phyloP scores from a whole-genome alignment of 2,797 vertebrate genomes.

The Betta splendens region DNA sequence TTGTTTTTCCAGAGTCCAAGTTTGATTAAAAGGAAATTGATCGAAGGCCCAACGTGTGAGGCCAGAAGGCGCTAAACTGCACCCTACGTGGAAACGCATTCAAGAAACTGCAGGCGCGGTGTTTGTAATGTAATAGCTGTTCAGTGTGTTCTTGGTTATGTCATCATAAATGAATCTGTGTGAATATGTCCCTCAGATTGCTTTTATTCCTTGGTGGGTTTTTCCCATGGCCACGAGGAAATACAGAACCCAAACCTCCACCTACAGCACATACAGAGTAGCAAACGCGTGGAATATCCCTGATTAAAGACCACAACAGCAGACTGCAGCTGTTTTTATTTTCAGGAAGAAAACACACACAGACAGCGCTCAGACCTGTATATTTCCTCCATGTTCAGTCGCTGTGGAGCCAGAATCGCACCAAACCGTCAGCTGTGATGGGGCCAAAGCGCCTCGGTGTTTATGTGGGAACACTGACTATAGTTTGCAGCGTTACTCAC shows the following conservation, averaged over 20 bases:
- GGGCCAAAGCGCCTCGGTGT: conserved; percentile 5
- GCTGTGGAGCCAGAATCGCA: conserved; percentile 20
- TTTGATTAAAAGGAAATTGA: conserved; percentile 36
- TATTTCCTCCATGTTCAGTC: conserved; percentile 12
- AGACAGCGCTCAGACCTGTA: conserved; percentile 5
- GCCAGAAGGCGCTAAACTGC: conserved; percentile 6
- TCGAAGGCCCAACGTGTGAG: conserved; percentile 28
- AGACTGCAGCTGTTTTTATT: too few species aligned
- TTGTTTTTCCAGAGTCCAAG: conserved; percentile 33
- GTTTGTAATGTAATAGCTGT: not conserved
- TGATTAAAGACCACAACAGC: too few species aligned
- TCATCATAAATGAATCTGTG: not conserved
- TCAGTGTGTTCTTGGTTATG: conserved; percentile 3
- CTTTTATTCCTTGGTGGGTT: not conserved
- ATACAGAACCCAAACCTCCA: too few species aligned
- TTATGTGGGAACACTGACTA: conserved; percentile 34
- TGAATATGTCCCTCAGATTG: not conserved
- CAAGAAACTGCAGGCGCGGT: conserved; percentile 9
- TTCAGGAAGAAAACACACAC: too few species aligned
- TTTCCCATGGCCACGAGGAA: too few species aligned
- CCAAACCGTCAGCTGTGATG: conserved; percentile 23
- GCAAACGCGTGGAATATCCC: too few species aligned
- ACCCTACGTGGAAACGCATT: conserved; percentile 1
- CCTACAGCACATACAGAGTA: too few species aligned
- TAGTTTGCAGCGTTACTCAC: conserved; percentile 42